These are phyloP conservation scores for Pangasius krempfi DNA, from an alignment of 2,797 vertebrate genomes.

Conservation along the genomic window DNA sequence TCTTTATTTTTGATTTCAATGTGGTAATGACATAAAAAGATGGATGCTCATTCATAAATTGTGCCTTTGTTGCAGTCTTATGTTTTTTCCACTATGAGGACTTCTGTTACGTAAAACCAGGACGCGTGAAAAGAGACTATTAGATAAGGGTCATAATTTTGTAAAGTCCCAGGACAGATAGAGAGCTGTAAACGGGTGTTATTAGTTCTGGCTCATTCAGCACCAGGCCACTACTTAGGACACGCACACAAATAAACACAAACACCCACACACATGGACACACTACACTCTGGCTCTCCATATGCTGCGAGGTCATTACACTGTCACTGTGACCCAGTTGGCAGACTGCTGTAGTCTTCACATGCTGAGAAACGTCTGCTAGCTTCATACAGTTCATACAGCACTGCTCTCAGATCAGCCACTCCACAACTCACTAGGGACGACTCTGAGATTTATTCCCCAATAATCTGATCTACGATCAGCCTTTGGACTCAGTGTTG, in stretches of 20 bases:
- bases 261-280: not conserved
- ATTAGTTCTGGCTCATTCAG: conserved; percentile 41
- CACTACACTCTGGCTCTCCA: conserved; percentile 10
- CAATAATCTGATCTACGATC: not conserved
- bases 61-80: not conserved
- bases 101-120: not conserved
- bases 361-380: conserved; percentile 24
- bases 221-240: not conserved
- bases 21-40: not conserved
- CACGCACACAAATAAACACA: conserved; percentile 1
- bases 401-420: not conserved
- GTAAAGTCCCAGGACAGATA: not conserved
- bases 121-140: not conserved
- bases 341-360: conserved; percentile 10
- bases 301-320: conserved; percentile 18
- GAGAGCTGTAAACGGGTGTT: conserved; percentile 7
- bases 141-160: conserved; percentile 15
- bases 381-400: not conserved
- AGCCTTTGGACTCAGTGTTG: not conserved
- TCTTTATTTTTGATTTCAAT: not conserved
- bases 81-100: not conserved
- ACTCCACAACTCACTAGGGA: not conserved
- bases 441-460: not conserved
- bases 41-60: not conserved
- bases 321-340: conserved; percentile 34